Base-by-base conservation (phyloP, 92 coral and sea anemone species). In the Paramuricea clavata region DNA sequence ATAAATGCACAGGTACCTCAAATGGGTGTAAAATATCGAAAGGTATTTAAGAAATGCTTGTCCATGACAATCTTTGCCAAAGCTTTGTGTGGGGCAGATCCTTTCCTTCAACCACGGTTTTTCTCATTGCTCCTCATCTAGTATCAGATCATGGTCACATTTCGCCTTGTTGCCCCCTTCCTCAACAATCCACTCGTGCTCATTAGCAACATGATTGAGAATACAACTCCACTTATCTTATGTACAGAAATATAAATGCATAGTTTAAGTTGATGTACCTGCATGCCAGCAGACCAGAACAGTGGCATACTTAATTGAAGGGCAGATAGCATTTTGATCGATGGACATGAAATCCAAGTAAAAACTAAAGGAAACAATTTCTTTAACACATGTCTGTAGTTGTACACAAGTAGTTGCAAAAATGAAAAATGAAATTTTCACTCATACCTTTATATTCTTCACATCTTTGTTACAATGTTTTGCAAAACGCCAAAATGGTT, bases 21-120 rank as follows among this genome's bases (percentile, higher is more conserved):
- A 71, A 22, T 71, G 77, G n/a, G 83, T 32, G 68, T 43, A n/a
- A n/a, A 81, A 22, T 28, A 43, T 7, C 26, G 74, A 17, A 81
- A 41, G 25, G 69, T 60, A 44, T 81, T 81, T 0, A 81, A 7
- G 3, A 33, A 39, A 16, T 17, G 28, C 36, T 81, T 81, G 74
- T 59, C 85, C 32, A 60, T 15, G 34, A 81, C 74, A 62, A 81
- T 81, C 34, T 60, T n/a, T n/a, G n/a, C n/a, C n/a, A n/a, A n/a
- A n/a, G n/a, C n/a, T n/a, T n/a, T n/a, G n/a, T n/a, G n/a, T 62
- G n/a, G n/a, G n/a, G n/a, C n/a, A n/a, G n/a, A n/a, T n/a, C n/a
- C n/a, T n/a, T n/a, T n/a, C n/a, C 16, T 5, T 25, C 49, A 62
- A n/a, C 83, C 83, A 78, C 28, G 61, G 61, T 23, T 54, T 78